These are phyloP conservation scores for Perdita meconis DNA, from an alignment of 2,888 invertebrate species.

Conservation along the genomic window DNA sequence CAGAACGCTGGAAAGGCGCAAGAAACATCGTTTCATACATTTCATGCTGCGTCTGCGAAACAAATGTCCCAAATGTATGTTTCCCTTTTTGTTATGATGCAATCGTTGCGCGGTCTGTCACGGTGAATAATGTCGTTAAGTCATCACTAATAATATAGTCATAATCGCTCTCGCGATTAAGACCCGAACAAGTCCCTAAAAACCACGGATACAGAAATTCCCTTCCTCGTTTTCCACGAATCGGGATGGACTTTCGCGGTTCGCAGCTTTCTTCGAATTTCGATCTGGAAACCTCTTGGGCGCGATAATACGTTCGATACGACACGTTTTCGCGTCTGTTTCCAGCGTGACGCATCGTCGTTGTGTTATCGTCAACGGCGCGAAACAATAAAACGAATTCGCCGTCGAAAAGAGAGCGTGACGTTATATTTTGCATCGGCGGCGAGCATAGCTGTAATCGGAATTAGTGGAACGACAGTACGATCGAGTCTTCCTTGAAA, in stretches of 20 bases:
- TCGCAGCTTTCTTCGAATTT: not conserved
- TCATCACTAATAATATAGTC: conserved; percentile 19
- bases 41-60: not conserved
- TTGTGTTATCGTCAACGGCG: too few species aligned
- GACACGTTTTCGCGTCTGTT: not conserved
- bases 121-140: conserved; percentile 18
- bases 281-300: not conserved
- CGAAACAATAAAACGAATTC: not conserved
- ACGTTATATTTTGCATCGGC: not conserved
- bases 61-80: not conserved
- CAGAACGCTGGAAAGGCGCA: too few species aligned
- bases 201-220: not conserved
- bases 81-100: conserved; percentile 14
- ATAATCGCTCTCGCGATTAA: not conserved
- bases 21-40: not conserved
- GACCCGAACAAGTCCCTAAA: not conserved
- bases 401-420: not conserved
- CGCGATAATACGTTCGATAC: not conserved
- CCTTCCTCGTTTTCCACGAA: not conserved
- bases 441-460: conserved; percentile 24
- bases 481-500: conserved; percentile 53
- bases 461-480: conserved; percentile 52
- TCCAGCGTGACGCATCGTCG: conserved; percentile 2
- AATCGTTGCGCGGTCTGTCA: conserved; percentile 8
- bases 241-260: not conserved